Evolutionary conservation across 1,140 invertebrate genomes (phyloP).

Genomic region (Tetragonula clypearis): DNA sequence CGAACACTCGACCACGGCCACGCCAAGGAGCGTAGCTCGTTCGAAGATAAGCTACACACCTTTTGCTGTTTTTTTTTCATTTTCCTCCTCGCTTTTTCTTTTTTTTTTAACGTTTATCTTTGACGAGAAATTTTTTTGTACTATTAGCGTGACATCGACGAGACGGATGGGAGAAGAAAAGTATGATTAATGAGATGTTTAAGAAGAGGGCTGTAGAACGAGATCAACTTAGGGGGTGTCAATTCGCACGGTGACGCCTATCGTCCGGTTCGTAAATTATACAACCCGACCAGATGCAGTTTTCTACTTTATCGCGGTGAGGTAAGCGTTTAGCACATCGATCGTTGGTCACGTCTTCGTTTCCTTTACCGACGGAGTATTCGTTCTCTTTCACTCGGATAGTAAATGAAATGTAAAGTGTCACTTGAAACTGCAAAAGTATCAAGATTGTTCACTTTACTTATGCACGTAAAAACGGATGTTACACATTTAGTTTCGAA

Average conservation of each 20-base stretch:
- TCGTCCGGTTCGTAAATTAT: not conserved
- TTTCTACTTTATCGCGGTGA: conserved; percentile 4
- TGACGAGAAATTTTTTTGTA: not conserved
- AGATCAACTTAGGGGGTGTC: not conserved
- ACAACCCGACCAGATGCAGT: not conserved
- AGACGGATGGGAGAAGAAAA: too few relatives aligned
- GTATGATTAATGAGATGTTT: not conserved
- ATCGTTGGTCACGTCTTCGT: not conserved
- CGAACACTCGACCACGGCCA: conserved; percentile 52
- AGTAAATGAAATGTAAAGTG: not conserved
- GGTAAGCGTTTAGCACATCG: conserved; percentile 18
- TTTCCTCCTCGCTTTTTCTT: not conserved
- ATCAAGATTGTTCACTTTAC: not conserved
- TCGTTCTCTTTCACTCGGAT: not conserved
- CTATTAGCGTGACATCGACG: not conserved
- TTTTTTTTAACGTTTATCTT: not conserved
- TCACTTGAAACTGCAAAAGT: not conserved
- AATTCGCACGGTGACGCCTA: not conserved
- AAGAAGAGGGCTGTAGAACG: not conserved
- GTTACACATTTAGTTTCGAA: not conserved
- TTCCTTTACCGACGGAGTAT: conserved; percentile 49
- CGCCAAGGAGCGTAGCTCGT: conserved; percentile 39
- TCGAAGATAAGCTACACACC: conserved; percentile 29
- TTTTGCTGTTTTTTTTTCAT: not conserved
- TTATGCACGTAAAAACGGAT: not conserved